Evolutionary conservation across 2,888 invertebrate genomes (phyloP).

Genomic region (Empis stercorea): DNA sequence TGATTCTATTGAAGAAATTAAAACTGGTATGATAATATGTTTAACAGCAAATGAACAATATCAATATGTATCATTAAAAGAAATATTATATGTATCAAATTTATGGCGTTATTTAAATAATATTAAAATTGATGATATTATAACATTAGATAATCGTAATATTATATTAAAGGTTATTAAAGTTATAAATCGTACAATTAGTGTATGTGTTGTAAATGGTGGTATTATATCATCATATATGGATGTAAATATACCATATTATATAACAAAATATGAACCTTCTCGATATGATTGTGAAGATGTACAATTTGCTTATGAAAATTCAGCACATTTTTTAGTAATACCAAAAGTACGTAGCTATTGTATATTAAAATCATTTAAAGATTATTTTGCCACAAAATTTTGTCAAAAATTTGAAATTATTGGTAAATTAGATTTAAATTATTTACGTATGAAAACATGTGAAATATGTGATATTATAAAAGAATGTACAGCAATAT

Average conservation of each 20-base stretch:
- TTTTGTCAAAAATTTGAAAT: neutral
- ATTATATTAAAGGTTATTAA: conserved; percentile 18
- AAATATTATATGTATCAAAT: conserved; percentile 27
- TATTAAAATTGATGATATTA: conserved; percentile 22
- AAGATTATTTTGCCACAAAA: conserved; percentile 8
- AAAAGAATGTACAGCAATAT: conserved; percentile 24
- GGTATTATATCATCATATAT: conserved; percentile 27
- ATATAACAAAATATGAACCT: conserved; percentile 12
- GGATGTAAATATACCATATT: conserved; percentile 26
- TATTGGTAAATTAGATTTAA: conserved; percentile 26
- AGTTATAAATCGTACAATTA: conserved; percentile 16
- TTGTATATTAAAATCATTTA: conserved; percentile 20
- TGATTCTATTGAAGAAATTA: conserved; percentile 21
- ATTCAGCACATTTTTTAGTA: conserved; percentile 24
- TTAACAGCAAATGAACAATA: conserved; percentile 26
- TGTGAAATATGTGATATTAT: conserved; percentile 26
- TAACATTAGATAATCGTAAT: conserved; percentile 11
- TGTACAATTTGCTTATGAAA: conserved; percentile 18
- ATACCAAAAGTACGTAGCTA: conserved; percentile 24
- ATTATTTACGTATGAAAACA: conserved; percentile 23
- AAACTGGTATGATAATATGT: conserved; percentile 21
- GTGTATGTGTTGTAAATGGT: conserved; percentile 21
- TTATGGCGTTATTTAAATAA: conserved; percentile 22
- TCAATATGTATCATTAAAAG: conserved; percentile 23
- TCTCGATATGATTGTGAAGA: conserved; percentile 19